Evolutionary conservation across 1,140 invertebrate genomes (phyloP).

Genomic region (Drosophila melanica): DNA sequence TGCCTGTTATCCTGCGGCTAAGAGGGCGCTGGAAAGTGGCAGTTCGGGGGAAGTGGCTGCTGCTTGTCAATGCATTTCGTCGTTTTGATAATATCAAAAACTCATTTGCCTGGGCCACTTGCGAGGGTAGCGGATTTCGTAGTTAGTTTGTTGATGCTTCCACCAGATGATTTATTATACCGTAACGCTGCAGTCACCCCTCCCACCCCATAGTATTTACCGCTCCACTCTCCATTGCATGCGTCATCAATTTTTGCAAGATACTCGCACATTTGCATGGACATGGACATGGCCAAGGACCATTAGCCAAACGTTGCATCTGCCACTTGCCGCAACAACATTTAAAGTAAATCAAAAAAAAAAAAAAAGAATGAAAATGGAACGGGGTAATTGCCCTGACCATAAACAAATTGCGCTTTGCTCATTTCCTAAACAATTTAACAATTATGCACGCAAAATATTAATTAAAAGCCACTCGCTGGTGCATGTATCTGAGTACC

Average conservation of each 20-base stretch:
- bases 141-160: slow-evolving; percentile 49
- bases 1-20: slow-evolving; percentile 31
- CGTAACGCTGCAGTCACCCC: slow-evolving; percentile 8
- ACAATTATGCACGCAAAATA: slow-evolving; percentile 62
- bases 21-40: background rate
- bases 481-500: background rate
- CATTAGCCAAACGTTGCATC: slow-evolving; percentile 61
- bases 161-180: slow-evolving; percentile 74
- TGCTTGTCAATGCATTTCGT: slow-evolving; percentile 80
- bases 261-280: slow-evolving; percentile 68
- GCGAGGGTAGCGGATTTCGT: slow-evolving; percentile 24
- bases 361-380: too few species aligned
- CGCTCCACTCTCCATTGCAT: slow-evolving; percentile 26
- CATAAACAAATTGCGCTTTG: slow-evolving; percentile 54
- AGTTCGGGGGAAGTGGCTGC: slow-evolving; percentile 21
- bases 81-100: slow-evolving; percentile 80
- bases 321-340: slow-evolving; percentile 50
- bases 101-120: slow-evolving; percentile 72
- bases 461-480: slow-evolving; percentile 71
- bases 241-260: slow-evolving; percentile 77
- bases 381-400: slow-evolving; percentile 33
- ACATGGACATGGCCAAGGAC: slow-evolving; percentile 65
- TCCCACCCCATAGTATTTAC: too few species aligned
- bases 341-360: slow-evolving; percentile 39
- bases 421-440: slow-evolving; percentile 64